Base-by-base conservation (phyloP, 1,140 invertebrate species). In the Drosophila chauvacae region DNA sequence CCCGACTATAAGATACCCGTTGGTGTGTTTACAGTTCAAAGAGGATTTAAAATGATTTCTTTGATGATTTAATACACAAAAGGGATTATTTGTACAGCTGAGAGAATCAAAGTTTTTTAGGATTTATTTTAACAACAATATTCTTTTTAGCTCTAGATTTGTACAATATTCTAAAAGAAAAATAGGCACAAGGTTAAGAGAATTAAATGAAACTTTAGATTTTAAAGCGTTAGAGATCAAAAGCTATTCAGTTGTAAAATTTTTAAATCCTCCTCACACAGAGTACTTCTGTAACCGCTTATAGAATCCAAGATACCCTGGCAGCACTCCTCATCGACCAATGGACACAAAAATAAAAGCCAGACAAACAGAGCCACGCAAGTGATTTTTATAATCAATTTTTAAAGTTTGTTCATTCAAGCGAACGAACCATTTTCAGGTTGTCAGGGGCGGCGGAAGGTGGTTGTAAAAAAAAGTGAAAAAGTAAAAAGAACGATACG, bases 331-430 rank as follows among this genome's bases (percentile, higher is more conserved):
- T 7, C 13, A 33, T 18, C n/a, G 4, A 3, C 9, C 10, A 55
- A 56, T 39, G 20, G 35, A 26, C n/a, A 56, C 35, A 37, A 42
- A 16, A 51, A 35, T 35, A 66, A 66, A 66, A 55, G 35, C 30
- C 28, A 62, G 23, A 44, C 37, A 51, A 48, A 66, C 70, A 47
- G 30, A 42, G 14, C 50, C 44, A 72, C 51, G 58, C 59, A 69
- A 80, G 59, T 75, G 71, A 74, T 42, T 79, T 79, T 74, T 79
- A 45, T 56, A 74, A 80, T 80, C 30, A 53, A 80, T 79, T 84
- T 84, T 57, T 72, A 72, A 77, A 83, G 42, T 73, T 68, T 39
- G 4, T 42, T 45, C 60, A 65, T 58, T 64, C 23, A 47, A n/a
- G 42, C 50, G 55, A 6, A 30, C 26, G 33, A 66, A 66, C 14